These are phyloP conservation scores for Melanotaenia trifasciata DNA, from an alignment of 2,797 vertebrate genomes.

Conservation along the genomic window DNA sequence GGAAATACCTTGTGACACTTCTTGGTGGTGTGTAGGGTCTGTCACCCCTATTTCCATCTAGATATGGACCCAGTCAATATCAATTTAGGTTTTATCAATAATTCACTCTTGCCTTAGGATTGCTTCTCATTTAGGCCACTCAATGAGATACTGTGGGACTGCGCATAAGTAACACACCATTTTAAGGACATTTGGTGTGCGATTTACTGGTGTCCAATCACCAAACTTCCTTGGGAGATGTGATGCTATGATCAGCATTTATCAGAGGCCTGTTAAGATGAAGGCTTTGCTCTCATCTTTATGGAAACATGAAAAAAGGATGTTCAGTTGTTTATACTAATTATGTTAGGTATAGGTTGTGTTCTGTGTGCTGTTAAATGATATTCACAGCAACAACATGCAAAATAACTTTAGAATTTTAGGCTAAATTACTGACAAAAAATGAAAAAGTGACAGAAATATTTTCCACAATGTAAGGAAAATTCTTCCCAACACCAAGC, in stretches of 20 bases:
- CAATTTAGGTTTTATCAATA: constrained; percentile 85
- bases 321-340: neutral
- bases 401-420: no score
- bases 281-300: neutral
- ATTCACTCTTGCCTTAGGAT: constrained; percentile 81
- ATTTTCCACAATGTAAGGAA: no score
- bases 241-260: neutral
- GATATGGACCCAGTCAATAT: constrained; percentile 81
- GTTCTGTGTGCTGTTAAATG: neutral
- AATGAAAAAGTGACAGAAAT: no score
- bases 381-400: neutral
- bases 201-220: neutral
- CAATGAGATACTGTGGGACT: neutral
- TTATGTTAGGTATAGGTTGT: neutral
- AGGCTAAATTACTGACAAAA: no score
- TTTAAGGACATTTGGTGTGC: constrained; percentile 2
- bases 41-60: constrained; percentile 40
- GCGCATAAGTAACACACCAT: neutral
- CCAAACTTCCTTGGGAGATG: neutral
- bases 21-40: constrained; percentile 36
- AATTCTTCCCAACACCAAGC: no score
- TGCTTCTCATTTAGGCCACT: constrained; percentile 67
- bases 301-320: neutral
- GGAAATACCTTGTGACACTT: constrained; percentile 30
- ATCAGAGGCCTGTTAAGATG: neutral